phyloP scores from a whole-genome alignment of 1,140 invertebrate genomes.

The Coptotermes formosanus region DNA sequence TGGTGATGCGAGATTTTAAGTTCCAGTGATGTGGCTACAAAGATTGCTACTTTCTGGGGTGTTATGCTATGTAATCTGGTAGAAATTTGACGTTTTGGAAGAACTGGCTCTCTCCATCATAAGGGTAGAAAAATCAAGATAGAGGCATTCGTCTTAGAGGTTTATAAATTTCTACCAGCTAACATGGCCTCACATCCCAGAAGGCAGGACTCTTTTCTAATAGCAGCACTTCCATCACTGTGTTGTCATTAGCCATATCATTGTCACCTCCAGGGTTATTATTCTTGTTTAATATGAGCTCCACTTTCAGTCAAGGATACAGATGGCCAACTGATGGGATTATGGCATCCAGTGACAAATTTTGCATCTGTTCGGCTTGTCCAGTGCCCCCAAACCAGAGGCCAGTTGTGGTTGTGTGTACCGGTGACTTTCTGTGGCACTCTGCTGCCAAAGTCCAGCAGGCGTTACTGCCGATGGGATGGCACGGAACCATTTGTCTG shows the following conservation, averaged over 20 bases:
- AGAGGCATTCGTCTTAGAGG: too few relatives aligned
- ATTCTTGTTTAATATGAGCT: background rate
- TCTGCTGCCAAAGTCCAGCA: background rate
- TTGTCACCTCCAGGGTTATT: background rate
- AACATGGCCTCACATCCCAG: too few relatives aligned
- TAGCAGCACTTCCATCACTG: too few relatives aligned
- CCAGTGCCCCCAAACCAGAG: background rate
- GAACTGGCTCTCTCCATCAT: too few relatives aligned
- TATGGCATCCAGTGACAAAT: background rate
- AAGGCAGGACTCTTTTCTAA: too few relatives aligned
- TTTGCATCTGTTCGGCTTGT: background rate
- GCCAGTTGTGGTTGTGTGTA: background rate
- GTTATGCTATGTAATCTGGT: too few relatives aligned
- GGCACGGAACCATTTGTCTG: conserved; percentile 14
- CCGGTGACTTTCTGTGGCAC: background rate
- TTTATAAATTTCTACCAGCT: too few relatives aligned
- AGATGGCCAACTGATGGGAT: background rate
- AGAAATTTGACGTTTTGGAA: too few relatives aligned
- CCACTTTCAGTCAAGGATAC: background rate
- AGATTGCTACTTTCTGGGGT: too few relatives aligned
- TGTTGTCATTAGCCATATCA: background rate
- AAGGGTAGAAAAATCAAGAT: too few relatives aligned
- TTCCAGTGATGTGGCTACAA: too few relatives aligned
- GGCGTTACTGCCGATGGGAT: conserved; percentile 20
- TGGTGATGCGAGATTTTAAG: too few relatives aligned